These are phyloP conservation scores for Nothoprocta pentlandii DNA, from an alignment of 2,113 vertebrate genomes.

Conservation along the genomic window DNA sequence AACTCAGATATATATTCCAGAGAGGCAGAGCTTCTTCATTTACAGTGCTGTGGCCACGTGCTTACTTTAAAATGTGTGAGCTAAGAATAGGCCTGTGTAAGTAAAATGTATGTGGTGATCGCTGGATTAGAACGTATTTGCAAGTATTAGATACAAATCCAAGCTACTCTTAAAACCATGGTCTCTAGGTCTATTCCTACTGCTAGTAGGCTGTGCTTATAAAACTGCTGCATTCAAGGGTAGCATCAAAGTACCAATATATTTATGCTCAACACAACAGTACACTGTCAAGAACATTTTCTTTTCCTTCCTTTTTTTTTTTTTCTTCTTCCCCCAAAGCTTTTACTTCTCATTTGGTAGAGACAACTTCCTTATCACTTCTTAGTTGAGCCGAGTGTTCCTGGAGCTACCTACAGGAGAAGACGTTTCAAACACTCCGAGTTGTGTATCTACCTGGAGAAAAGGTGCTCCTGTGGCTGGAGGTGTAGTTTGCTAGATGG, in stretches of 20 bases:
- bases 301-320: neutral
- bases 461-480: constrained; percentile 29
- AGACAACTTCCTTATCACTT: rapidly evolving
- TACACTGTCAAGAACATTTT: neutral
- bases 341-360: neutral
- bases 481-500: constrained; percentile 45
- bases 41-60: neutral
- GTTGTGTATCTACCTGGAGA: neutral
- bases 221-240: neutral
- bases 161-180: neutral
- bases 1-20: neutral
- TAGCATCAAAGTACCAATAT: neutral
- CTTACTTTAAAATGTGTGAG: neutral
- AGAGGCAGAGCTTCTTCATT: neutral
- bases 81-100: neutral
- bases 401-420: neutral
- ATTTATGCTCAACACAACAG: neutral
- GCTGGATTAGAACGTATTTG: neutral
- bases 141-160: neutral
- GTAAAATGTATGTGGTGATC: rapidly evolving
- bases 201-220: neutral
- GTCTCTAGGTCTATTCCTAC: neutral
- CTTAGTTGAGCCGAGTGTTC: neutral
- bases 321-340: neutral
- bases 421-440: neutral